Evolutionary conservation across 2,888 invertebrate genomes (phyloP), one percentile per base, ranked within the genome.

Genomic region (Mimachlamys varia): DNA sequence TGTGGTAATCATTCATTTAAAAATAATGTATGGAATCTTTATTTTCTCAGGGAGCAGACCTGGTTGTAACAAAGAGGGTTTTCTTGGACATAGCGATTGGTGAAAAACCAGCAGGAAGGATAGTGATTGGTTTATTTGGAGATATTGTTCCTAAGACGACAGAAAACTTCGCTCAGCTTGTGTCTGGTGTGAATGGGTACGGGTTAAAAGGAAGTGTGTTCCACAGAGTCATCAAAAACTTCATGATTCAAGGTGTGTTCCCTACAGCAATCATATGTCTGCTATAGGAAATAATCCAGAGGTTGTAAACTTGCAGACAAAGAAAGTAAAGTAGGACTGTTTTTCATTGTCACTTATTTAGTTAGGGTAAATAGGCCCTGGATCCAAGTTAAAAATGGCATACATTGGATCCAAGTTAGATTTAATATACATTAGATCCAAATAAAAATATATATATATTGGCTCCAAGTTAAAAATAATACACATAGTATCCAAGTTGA

Each of bases 81-180:
- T 98, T 97, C 96, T 97, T 99, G 93, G 98, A 99, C 95, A 97
- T 99, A 17, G 97, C 97, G 95, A 98, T 98, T 94, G 98, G 98
- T 93, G 98, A 98, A 90, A 97, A 98, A 96, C 97, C 97, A 19
- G 96, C 98, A 27, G 99, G 99, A 0, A 97, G 98, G 92, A 98
- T 99, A 90, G 98, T 98, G 0, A 98, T 99, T 93, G 99, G 99
- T 0, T 97, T 99, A n/a, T 98, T 99, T 97, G 99, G 99, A 0
- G 98, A 98, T 92, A 97, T 98, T 89, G 98, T 98, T 0, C 99
- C 99, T 0, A 98, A 98, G 96, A 98, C 99, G 0, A 98, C 98
- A 0, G 97, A 98, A 94, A 99, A 99, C 96, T 99, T 99, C 95
- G 97, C 98, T 93, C 97, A 98, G 22, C 97, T 99, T 53, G 98